Evolutionary conservation across 2,797 vertebrate species (phyloP).

Genomic region (Peromyscus melanophrys): DNA sequence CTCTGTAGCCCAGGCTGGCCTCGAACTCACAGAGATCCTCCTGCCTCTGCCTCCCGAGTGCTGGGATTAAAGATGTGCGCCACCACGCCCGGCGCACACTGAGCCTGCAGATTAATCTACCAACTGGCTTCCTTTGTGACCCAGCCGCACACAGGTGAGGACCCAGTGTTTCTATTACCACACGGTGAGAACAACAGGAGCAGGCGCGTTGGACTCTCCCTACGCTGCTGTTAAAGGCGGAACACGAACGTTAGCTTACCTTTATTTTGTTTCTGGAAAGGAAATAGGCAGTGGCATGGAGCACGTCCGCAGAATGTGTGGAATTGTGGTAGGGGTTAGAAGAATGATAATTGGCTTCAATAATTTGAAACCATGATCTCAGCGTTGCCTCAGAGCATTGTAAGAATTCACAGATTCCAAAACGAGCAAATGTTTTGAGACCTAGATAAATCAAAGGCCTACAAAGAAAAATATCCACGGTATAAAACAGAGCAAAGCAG

Average conservation of each 20-base stretch:
- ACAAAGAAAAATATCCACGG: constrained; percentile 68
- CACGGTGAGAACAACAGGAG: rapidly evolving
- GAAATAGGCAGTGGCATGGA: constrained; percentile 98
- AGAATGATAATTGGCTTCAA: constrained; percentile 97
- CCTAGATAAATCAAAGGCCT: constrained; percentile 98
- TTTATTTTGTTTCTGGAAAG: constrained; percentile 96
- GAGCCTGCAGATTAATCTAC: too few relatives aligned
- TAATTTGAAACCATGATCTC: constrained; percentile 96
- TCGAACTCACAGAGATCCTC: too few relatives aligned
- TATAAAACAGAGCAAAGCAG: neutral
- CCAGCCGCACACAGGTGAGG: rapidly evolving
- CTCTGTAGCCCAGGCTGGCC: too few relatives aligned
- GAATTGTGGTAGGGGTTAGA: constrained; percentile 99
- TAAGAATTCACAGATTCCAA: constrained; percentile 97
- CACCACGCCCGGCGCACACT: too few relatives aligned
- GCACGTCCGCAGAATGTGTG: constrained; percentile 96
- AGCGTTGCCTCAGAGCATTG: constrained; percentile 96
- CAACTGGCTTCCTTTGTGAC: rapidly evolving
- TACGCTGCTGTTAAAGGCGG: rapidly evolving
- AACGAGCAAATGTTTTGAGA: constrained; percentile 96
- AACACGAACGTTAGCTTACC: constrained; percentile 87
- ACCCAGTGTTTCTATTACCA: neutral
- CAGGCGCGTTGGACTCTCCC: neutral
- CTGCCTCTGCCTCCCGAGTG: too few relatives aligned
- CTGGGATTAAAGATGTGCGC: too few relatives aligned